These are phyloP conservation scores for Labia minor DNA, from an alignment of 2,888 invertebrate genomes.

Conservation along the genomic window DNA sequence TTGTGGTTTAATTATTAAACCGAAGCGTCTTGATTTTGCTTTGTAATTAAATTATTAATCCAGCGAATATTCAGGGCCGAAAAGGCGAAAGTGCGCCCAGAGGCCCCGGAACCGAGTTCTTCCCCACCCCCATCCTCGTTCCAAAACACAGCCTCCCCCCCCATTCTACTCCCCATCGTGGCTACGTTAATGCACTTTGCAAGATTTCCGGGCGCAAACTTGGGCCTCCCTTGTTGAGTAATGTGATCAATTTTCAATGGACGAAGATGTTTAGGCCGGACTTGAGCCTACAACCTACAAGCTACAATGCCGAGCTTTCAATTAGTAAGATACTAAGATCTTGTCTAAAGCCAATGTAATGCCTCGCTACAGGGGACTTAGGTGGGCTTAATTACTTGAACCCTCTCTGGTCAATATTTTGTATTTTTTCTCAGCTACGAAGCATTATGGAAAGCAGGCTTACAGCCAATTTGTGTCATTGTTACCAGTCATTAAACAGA, in stretches of 20 bases:
- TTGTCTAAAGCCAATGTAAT: conserved; percentile 6
- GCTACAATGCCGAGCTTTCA: conserved; percentile 13
- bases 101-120: not conserved
- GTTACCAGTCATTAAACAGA: not conserved
- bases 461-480: not conserved
- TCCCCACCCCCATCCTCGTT: not conserved
- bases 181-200: conserved; percentile 6
- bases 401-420: conserved; percentile 1
- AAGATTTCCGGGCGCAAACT: conserved; percentile 13
- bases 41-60: conserved; percentile 13
- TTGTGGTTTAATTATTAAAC: not conserved
- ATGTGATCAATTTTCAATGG: conserved; percentile 7
- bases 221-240: conserved; percentile 7
- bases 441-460: not conserved
- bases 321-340: conserved; percentile 13
- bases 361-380: conserved; percentile 13
- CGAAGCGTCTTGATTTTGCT: not conserved
- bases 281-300: conserved; percentile 2
- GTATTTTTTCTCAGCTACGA: not conserved
- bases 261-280: conserved; percentile 4
- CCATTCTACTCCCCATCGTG: too few relatives aligned
- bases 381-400: not conserved
- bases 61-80: not conserved
- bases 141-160: not conserved
- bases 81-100: not conserved